Conservation (phyloP, 2,888 invertebrate species). For the Tachystola acroxantha region DNA sequence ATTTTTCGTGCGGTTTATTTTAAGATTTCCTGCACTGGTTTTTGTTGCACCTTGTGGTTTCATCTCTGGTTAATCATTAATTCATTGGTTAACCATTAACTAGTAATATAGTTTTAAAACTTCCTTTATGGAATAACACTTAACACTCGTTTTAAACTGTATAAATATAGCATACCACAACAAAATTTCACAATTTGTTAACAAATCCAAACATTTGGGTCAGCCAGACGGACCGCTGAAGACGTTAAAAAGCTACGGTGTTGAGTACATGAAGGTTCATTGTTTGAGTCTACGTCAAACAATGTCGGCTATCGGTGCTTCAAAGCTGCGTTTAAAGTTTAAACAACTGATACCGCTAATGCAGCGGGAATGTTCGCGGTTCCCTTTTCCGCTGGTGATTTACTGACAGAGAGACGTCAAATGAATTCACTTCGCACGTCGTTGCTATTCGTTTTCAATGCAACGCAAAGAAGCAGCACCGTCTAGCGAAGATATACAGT, state of each 20-base stretch:
- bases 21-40: conserved; percentile 35
- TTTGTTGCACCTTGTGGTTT: not conserved
- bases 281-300: conserved; percentile 61
- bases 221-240: conserved; percentile 45
- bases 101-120: too few relatives aligned
- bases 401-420: conserved; percentile 6
- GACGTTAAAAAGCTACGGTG: conserved; percentile 63
- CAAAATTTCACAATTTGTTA: conserved; percentile 48
- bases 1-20: conserved; percentile 52
- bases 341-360: conserved; percentile 59
- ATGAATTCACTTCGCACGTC: conserved; percentile 4
- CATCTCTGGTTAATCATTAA: not conserved
- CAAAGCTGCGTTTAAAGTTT: conserved; percentile 52
- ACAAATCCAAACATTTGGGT: conserved; percentile 36
- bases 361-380: conserved; percentile 41
- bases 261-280: conserved; percentile 55
- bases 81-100: too few relatives aligned
- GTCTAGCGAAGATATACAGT: not conserved
- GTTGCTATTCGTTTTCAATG: conserved; percentile 4
- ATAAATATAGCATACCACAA: conserved; percentile 26
- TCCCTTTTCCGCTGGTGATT: conserved; percentile 24
- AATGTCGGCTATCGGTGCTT: conserved; percentile 51
- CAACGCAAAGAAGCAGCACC: not conserved
- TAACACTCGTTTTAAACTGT: conserved; percentile 31
- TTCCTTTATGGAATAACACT: conserved; percentile 3